phyloP scores from a whole-genome alignment of 2,888 invertebrate species.

The Galerucella nymphaeae region DNA sequence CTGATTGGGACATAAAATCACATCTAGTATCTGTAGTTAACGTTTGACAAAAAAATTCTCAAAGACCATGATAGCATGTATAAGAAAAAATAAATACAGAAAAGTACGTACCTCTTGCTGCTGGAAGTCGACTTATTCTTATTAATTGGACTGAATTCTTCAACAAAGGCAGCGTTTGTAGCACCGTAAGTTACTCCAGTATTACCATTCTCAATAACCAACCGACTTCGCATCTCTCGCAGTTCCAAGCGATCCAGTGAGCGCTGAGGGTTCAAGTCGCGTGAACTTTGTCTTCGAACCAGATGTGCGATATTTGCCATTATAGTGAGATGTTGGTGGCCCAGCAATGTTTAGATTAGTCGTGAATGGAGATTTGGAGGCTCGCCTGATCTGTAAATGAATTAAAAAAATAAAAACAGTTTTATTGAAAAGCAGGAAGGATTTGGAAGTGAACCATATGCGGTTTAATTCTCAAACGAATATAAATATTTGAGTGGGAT shows the following conservation, averaged over 20 bases:
- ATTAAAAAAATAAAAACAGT: too few species aligned
- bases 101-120: conserved; percentile 67
- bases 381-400: conserved; percentile 12
- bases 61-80: too few species aligned
- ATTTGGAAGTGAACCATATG: too few species aligned
- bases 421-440: too few species aligned
- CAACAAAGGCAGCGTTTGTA: conserved; percentile 84
- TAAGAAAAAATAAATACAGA: background rate
- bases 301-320: conserved; percentile 94
- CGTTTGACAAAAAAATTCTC: too few species aligned
- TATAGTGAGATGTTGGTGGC: conserved; percentile 24
- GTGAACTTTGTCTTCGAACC: conserved; percentile 87
- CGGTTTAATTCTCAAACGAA: too few species aligned
- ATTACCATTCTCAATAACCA: conserved; percentile 79
- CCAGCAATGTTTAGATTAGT: background rate
- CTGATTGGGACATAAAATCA: too few species aligned
- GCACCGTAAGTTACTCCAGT: conserved; percentile 79
- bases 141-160: conserved; percentile 69
- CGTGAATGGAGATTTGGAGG: conserved; percentile 3
- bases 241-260: conserved; percentile 88
- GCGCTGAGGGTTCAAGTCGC: conserved; percentile 82
- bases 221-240: conserved; percentile 84
- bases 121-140: conserved; percentile 64
- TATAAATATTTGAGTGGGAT: too few species aligned
- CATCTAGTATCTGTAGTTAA: too few species aligned